phyloP scores from a whole-genome alignment of 2,888 invertebrate genomes.

The Lithophane ornitopus region DNA sequence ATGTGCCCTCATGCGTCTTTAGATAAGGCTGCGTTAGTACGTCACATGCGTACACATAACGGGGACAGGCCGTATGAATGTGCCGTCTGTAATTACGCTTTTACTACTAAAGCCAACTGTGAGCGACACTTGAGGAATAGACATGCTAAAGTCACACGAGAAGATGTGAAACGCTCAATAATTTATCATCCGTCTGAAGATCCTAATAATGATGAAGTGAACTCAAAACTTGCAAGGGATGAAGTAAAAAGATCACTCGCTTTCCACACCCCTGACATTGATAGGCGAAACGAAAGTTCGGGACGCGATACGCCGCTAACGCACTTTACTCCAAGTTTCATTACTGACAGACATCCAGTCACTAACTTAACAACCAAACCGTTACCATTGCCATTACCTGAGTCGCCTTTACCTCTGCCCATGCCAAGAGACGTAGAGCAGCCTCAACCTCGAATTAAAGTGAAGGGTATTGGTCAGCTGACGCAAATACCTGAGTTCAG shows the following conservation, averaged over 20 bases:
- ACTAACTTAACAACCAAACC: constrained; percentile 79
- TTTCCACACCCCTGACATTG: constrained; percentile 89
- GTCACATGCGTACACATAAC: constrained; percentile 98
- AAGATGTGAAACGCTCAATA: constrained; percentile 96
- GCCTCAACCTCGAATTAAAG: constrained; percentile 88
- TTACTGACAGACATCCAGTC: constrained; percentile 87
- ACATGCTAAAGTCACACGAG: constrained; percentile 96
- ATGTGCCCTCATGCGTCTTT: constrained; percentile 97
- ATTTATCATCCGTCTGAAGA: constrained; percentile 97
- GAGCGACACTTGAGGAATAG: constrained; percentile 98
- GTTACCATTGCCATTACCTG: constrained; percentile 72
- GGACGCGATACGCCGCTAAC: constrained; percentile 85
- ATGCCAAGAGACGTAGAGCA: constrained; percentile 82
- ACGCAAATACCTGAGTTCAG: constrained; percentile 90
- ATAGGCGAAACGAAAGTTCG: constrained; percentile 83
- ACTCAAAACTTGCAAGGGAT: constrained; percentile 88
- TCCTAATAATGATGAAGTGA: constrained; percentile 94
- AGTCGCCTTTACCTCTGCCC: constrained; percentile 76
- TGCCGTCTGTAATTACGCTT: constrained; percentile 98
- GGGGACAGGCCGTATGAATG: constrained; percentile 99
- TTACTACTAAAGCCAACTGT: constrained; percentile 99
- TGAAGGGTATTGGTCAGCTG: constrained; percentile 92
- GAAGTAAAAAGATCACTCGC: constrained; percentile 90
- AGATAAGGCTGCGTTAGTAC: constrained; percentile 97
- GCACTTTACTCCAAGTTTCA: constrained; percentile 85